Evolutionary conservation across 1,140 invertebrate genomes (phyloP).

Genomic region (Leptopilina boulardi): DNA sequence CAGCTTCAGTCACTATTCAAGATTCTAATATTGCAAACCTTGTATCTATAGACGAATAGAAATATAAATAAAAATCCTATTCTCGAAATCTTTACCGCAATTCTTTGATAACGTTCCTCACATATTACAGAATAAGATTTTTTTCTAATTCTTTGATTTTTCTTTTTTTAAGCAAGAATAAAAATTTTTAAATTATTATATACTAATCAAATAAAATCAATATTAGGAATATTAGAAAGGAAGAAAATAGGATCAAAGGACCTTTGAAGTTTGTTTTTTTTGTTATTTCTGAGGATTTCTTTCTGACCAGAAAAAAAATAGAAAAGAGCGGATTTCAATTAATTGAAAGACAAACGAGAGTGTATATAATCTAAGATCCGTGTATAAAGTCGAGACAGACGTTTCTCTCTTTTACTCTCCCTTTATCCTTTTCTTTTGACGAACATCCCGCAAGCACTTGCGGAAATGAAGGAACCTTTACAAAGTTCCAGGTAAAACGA

Average conservation of each 20-base stretch:
- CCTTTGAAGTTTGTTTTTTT: slow-evolving; percentile 22
- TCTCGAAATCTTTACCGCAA: background rate
- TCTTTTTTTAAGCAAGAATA: too few relatives aligned
- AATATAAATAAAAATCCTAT: background rate
- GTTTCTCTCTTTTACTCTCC: background rate
- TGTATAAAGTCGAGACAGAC: background rate
- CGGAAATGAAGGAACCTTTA: slow-evolving; percentile 29
- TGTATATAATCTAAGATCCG: slow-evolving; percentile 1
- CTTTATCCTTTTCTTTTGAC: slow-evolving; percentile 43
- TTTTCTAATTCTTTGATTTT: background rate
- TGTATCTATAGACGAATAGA: too few relatives aligned
- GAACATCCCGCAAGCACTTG: slow-evolving; percentile 12
- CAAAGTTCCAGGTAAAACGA: slow-evolving; percentile 31
- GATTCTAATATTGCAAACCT: slow-evolving; percentile 46
- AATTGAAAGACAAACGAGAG: slow-evolving; percentile 23
- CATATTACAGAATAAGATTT: background rate
- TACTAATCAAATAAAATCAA: too few relatives aligned
- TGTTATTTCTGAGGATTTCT: background rate
- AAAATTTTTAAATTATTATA: too few relatives aligned
- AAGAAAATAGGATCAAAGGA: background rate
- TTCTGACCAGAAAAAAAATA: background rate
- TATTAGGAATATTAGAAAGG: too few relatives aligned
- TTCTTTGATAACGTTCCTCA: background rate
- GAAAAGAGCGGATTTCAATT: slow-evolving; percentile 2
- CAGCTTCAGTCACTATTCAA: slow-evolving; percentile 39